phyloP scores from a whole-genome alignment of 2,113 vertebrate genomes.

The Petrocephalus microphthalmus region DNA sequence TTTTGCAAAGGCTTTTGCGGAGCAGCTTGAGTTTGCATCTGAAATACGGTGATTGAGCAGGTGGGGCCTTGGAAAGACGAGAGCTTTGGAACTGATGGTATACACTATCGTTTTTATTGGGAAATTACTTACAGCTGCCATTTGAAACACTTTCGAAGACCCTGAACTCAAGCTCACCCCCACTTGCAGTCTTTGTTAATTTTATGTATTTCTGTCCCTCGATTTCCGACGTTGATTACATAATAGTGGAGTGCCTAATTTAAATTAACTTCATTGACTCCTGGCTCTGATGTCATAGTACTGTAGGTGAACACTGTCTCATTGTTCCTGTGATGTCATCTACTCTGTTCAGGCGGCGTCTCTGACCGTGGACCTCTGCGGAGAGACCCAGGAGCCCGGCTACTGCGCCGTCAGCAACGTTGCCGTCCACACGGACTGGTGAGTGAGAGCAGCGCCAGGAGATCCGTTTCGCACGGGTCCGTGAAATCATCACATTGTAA shows the following conservation, averaged over 20 bases:
- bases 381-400: constrained; percentile 84
- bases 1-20: not conserved
- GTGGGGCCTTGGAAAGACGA: not conserved
- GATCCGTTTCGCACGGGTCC: not conserved
- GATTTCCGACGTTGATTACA: not conserved
- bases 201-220: not conserved
- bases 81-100: not conserved
- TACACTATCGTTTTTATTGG: not conserved
- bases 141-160: not conserved
- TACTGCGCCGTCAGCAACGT: constrained; percentile 90
- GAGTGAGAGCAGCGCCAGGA: constrained; percentile 29
- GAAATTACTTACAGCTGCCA: not conserved
- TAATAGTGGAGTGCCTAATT: not conserved
- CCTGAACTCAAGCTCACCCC: not conserved
- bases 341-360: constrained; percentile 73
- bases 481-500: not conserved
- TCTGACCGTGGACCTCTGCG: constrained; percentile 86
- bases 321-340: constrained; percentile 2
- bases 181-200: not conserved
- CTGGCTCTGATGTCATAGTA: not conserved
- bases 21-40: constrained; percentile 2
- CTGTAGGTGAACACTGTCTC: not conserved
- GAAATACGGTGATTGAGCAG: constrained; percentile 2
- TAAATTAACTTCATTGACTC: not conserved
- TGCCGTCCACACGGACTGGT: constrained; percentile 89